These are phyloP conservation scores for Prionailurus viverrinus DNA, from an alignment of 2,113 vertebrate species.

Conservation along the genomic window DNA sequence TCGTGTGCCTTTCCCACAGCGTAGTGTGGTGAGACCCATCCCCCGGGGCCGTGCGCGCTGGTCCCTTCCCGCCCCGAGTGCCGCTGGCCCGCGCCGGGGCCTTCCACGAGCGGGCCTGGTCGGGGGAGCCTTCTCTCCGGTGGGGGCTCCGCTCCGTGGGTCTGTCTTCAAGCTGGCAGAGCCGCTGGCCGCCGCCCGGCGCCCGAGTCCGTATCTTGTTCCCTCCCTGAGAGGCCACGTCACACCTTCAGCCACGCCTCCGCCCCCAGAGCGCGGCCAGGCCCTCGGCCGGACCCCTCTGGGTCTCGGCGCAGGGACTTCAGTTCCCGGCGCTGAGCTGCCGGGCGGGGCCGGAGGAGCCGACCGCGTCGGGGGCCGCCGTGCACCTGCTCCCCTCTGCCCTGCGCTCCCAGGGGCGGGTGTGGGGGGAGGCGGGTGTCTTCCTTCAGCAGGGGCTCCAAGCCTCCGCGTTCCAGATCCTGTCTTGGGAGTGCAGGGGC, in stretches of 20 bases:
- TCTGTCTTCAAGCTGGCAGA: background rate
- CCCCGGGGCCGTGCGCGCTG: background rate
- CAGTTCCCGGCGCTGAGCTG: background rate
- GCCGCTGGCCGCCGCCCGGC: background rate
- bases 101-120: background rate
- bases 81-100: rapidly evolving
- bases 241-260: background rate
- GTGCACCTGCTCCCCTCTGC: background rate
- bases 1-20: background rate
- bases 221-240: background rate
- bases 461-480: background rate
- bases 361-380: rapidly evolving
- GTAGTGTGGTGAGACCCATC: rapidly evolving
- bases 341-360: background rate
- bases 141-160: background rate
- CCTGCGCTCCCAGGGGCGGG: background rate
- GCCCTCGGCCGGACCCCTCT: rapidly evolving
- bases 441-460: background rate
- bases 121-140: background rate
- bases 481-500: background rate
- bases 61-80: background rate
- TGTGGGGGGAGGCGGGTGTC: background rate
- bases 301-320: background rate
- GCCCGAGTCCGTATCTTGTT: background rate
- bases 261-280: background rate